Conservation (phyloP, 1,140 invertebrate genomes). For the Sminthurides bifidus region DNA sequence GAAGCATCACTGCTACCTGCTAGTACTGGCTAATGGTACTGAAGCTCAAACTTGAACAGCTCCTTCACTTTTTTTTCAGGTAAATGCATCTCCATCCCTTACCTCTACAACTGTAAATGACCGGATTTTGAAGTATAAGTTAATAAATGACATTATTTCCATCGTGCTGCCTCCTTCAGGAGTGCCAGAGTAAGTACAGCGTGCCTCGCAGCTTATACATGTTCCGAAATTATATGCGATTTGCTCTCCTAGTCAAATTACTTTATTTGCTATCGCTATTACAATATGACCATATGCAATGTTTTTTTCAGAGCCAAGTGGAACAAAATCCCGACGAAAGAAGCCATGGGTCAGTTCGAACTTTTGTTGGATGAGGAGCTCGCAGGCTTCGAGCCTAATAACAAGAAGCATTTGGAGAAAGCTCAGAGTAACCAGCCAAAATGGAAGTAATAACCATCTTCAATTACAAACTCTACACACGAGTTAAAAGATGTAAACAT, state of each 20-base stretch:
- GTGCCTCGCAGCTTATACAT: no score
- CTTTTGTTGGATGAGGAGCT: slow-evolving; percentile 75
- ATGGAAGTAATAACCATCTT: slow-evolving; percentile 23
- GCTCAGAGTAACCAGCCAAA: slow-evolving; percentile 20
- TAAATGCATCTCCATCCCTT: slow-evolving; percentile 88
- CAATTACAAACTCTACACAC: background rate
- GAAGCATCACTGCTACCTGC: background rate
- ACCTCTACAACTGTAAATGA: slow-evolving; percentile 92
- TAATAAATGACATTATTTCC: slow-evolving; percentile 88
- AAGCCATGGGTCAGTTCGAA: slow-evolving; percentile 77
- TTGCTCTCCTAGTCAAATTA: no score
- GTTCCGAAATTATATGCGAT: no score
- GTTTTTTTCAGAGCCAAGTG: slow-evolving; percentile 69
- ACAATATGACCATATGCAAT: no score
- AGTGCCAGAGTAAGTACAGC: slow-evolving; percentile 61
- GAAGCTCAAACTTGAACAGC: background rate
- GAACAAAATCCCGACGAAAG: slow-evolving; percentile 71
- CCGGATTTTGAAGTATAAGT: slow-evolving; percentile 86
- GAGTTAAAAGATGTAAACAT: background rate
- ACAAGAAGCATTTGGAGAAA: slow-evolving; percentile 21
- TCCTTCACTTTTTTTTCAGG: slow-evolving; percentile 40
- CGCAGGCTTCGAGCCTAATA: slow-evolving; percentile 33
- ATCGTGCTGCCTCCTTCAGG: slow-evolving; percentile 81
- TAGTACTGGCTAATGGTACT: background rate
- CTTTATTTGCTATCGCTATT: no score